Evolutionary conservation across 2,113 vertebrate genomes (phyloP).

Genomic region (Sclerurus mexicanus): DNA sequence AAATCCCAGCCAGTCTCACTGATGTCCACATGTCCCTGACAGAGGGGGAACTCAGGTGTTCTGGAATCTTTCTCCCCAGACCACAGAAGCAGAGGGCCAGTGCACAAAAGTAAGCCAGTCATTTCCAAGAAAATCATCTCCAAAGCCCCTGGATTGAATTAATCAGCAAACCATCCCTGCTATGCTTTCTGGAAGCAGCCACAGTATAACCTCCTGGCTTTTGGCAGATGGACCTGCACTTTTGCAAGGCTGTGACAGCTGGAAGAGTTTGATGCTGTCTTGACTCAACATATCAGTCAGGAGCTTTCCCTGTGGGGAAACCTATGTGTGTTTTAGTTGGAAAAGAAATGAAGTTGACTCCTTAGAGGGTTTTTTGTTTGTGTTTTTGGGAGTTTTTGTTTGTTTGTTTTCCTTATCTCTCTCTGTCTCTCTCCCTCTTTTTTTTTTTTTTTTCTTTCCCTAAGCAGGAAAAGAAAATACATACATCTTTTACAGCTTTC

Average conservation of each 20-base stretch:
- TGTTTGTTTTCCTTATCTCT: too few relatives aligned
- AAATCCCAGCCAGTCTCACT: neutral
- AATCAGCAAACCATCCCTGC: neutral
- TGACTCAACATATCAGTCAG: slow-evolving; percentile 31
- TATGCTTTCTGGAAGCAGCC: neutral
- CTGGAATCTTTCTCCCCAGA: neutral
- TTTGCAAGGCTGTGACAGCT: neutral
- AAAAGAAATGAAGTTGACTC: neutral
- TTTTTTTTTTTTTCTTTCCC: neutral
- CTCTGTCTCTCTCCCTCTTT: neutral
- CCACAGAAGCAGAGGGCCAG: neutral
- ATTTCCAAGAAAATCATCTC: neutral
- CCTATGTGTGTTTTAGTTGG: neutral
- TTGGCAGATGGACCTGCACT: neutral
- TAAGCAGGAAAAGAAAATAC: neutral
- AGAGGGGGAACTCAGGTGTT: neutral
- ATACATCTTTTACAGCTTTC: neutral
- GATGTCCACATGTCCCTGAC: fast-evolving
- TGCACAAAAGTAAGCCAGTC: neutral
- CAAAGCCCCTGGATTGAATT: neutral
- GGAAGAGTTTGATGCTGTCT: slow-evolving; percentile 21
- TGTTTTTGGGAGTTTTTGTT: neutral
- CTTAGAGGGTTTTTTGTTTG: neutral
- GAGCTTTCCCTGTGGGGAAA: neutral
- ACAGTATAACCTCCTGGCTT: neutral